phyloP scores from a whole-genome alignment of 2,888 invertebrate genomes.

The Melanchra persicariae region DNA sequence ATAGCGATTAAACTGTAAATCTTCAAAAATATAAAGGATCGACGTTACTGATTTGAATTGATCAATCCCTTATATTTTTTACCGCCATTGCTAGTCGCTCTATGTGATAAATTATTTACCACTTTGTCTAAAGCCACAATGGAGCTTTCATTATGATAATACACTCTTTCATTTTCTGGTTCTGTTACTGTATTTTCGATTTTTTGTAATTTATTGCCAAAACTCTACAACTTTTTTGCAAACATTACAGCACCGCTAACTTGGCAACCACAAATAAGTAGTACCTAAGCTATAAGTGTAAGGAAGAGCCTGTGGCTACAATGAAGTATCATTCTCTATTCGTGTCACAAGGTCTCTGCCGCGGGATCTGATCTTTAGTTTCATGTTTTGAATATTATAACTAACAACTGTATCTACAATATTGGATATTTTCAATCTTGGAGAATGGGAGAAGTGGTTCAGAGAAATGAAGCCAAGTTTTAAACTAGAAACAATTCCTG shows the following conservation, averaged over 20 bases:
- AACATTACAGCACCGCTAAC: conserved; percentile 72
- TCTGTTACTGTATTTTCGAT: not conserved
- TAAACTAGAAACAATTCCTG: not conserved
- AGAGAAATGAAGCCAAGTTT: not conserved
- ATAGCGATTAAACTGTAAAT: no score
- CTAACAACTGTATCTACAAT: conserved; percentile 8
- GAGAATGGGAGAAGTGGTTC: not conserved
- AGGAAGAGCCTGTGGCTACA: conserved; percentile 69
- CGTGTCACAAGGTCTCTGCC: conserved; percentile 74
- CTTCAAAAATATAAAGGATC: no score
- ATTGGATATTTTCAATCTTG: not conserved
- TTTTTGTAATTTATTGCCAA: not conserved
- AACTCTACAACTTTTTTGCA: conserved; percentile 61
- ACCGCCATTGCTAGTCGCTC: no score
- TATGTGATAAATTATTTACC: no score
- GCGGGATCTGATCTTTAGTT: conserved; percentile 51
- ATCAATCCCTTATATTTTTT: no score
- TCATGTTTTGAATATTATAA: conserved; percentile 21
- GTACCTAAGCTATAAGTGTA: conserved; percentile 60
- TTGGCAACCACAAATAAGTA: conserved; percentile 75
- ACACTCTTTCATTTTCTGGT: no score
- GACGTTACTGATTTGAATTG: no score
- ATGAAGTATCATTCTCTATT: conserved; percentile 77
- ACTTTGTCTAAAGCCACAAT: no score
- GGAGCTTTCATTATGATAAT: no score